Evolutionary conservation across 2,113 vertebrate species (phyloP).

Genomic region (Rhegmatorhina hoffmannsi): DNA sequence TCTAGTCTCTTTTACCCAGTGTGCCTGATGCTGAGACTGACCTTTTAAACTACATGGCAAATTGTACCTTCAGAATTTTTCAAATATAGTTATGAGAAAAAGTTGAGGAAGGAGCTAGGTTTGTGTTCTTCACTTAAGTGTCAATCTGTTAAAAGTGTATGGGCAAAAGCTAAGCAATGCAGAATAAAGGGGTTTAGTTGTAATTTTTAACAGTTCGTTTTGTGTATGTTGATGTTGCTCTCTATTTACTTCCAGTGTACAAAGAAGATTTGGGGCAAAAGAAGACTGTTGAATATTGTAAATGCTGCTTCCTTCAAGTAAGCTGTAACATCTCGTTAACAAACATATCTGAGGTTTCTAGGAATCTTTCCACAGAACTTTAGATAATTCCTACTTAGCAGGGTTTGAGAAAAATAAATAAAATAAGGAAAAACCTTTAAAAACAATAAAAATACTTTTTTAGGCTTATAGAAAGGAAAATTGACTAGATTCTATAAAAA

Average conservation of each 20-base stretch:
- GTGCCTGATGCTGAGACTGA: not conserved
- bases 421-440: not conserved
- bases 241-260: not conserved
- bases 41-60: not conserved
- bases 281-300: not conserved
- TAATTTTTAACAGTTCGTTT: not conserved
- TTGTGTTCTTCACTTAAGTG: not conserved
- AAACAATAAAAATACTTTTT: not conserved
- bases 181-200: not conserved
- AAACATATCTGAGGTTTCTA: not conserved
- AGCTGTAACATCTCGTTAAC: not conserved
- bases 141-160: not conserved
- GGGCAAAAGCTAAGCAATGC: not conserved
- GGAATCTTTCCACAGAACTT: not conserved
- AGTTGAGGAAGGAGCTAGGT: not conserved
- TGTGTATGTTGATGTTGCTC: not conserved
- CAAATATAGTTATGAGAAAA: not conserved
- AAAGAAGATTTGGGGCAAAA: not conserved
- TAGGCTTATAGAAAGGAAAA: not conserved
- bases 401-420: not conserved
- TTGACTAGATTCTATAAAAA: not conserved
- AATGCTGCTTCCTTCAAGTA: not conserved
- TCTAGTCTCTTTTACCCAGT: not conserved
- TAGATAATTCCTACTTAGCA: not conserved
- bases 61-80: not conserved